phyloP scores from a whole-genome alignment of 64 coral and sea anemone genomes.

The Catalaphyllia jardinei region DNA sequence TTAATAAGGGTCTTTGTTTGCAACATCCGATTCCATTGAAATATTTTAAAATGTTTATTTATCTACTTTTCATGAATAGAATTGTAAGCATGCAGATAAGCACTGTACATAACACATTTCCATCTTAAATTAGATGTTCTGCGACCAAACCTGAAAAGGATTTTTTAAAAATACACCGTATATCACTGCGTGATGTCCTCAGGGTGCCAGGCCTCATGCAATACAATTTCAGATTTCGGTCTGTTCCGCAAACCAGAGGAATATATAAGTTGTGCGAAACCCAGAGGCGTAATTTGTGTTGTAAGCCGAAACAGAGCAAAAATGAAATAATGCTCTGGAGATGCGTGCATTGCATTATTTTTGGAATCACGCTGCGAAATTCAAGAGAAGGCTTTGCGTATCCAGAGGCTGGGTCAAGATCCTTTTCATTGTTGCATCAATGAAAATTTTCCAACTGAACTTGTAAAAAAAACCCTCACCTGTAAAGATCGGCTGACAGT shows the following conservation, averaged over 20 bases:
- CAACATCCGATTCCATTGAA: background rate
- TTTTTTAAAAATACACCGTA: background rate
- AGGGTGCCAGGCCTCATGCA: too few relatives aligned
- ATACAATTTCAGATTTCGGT: too few relatives aligned
- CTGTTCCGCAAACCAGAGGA: too few relatives aligned
- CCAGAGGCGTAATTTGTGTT: too few relatives aligned
- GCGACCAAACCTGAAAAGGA: background rate
- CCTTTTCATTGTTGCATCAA: background rate
- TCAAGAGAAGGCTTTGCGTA: background rate
- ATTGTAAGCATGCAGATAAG: background rate
- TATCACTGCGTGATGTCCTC: background rate
- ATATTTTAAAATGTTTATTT: slow-evolving; percentile 17
- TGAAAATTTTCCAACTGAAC: background rate
- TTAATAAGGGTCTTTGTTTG: background rate
- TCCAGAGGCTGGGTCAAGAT: background rate
- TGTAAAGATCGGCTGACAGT: background rate
- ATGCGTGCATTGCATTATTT: too few relatives aligned
- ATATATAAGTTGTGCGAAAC: too few relatives aligned
- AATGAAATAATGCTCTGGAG: too few relatives aligned
- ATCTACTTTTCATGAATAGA: background rate
- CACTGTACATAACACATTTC: background rate
- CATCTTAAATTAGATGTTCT: background rate
- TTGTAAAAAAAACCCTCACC: background rate
- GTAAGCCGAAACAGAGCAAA: too few relatives aligned
- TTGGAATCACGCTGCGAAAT: background rate